Base-by-base conservation (phyloP, 2,888 invertebrate genomes). In the Rhyacophila evoluta region DNA sequence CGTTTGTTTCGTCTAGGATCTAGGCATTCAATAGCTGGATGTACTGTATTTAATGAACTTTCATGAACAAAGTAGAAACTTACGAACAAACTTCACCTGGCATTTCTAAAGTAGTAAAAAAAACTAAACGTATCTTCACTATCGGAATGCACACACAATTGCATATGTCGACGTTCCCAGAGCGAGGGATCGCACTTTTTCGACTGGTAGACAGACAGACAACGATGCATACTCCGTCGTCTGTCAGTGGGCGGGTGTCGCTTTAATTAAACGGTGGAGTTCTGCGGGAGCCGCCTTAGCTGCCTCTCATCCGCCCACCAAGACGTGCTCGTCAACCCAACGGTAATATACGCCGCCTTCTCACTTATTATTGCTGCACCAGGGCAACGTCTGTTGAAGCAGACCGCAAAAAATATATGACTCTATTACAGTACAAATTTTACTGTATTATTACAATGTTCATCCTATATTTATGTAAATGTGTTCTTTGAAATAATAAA, bases 91-190 rank as follows among this genome's bases (percentile, higher is more conserved):
- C 6, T 33, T 33, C 29, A 4, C 4, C 6, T 33, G 4, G 29
- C 6, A 33, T 33, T 2, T 6, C n/a, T n/a, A n/a, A n/a, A 39
- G 19, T 19, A 15, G 25, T 19, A 55, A 25, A 15, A 55, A 55
- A 55, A 55, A 55, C 55, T 25, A 55, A 55, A 55, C 8, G 55
- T 19, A 55, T 8, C 55, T 55, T 8, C 25, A 10, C 55, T 55
- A 55, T 55, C 55, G 55, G 55, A 55, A 55, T 55, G 55, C 55
- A 25, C 55, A 55, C 15, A 55, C 55, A 55, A 55, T 55, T 55
- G 55, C 55, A 55, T 55, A 6, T 19, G 55, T 19, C 55, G 55
- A 25, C 55, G 19, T 55, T 55, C 55, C 55, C 55, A 19, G 19
- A 15, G 15, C 55, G 55, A 6, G 19, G 55, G 55, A 55, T 19